phyloP scores from a whole-genome alignment of 2,888 invertebrate genomes.

The Aporophyla lueneburgensis region DNA sequence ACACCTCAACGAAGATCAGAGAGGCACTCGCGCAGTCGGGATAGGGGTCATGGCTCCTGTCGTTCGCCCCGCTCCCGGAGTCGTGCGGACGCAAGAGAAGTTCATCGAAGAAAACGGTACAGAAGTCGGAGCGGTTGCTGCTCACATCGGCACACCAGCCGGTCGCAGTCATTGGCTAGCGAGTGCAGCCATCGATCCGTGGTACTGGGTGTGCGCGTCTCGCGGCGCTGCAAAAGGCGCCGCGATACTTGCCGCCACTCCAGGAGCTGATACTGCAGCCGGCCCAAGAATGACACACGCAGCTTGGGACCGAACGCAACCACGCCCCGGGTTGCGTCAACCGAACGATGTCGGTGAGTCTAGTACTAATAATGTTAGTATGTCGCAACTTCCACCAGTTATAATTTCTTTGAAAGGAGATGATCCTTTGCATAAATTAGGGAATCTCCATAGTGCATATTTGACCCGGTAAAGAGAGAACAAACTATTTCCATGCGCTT shows the following conservation, averaged over 20 bases:
- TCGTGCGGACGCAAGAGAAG: neutral
- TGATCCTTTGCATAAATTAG: too few relatives aligned
- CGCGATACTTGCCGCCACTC: too few relatives aligned
- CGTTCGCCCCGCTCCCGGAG: constrained; percentile 7
- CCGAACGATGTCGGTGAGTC: too few relatives aligned
- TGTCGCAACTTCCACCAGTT: too few relatives aligned
- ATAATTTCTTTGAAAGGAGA: too few relatives aligned
- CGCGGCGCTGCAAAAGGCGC: too few relatives aligned
- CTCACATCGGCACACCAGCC: neutral
- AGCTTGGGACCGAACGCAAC: neutral
- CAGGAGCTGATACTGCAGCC: neutral
- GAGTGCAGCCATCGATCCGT: neutral
- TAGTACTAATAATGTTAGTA: too few relatives aligned
- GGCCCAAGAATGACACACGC: neutral
- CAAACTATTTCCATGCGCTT: too few relatives aligned
- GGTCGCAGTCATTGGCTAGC: neutral
- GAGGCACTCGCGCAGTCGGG: neutral
- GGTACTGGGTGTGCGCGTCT: neutral
- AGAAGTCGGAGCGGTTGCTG: constrained; percentile 5
- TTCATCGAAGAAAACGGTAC: neutral
- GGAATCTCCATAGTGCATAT: too few relatives aligned
- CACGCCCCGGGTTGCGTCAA: neutral
- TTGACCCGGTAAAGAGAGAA: too few relatives aligned
- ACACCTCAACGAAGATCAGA: too few relatives aligned
- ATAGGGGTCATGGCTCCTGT: neutral